These are phyloP conservation scores for Epinephelus awoara DNA, from an alignment of 2,797 vertebrate genomes.

Conservation along the genomic window DNA sequence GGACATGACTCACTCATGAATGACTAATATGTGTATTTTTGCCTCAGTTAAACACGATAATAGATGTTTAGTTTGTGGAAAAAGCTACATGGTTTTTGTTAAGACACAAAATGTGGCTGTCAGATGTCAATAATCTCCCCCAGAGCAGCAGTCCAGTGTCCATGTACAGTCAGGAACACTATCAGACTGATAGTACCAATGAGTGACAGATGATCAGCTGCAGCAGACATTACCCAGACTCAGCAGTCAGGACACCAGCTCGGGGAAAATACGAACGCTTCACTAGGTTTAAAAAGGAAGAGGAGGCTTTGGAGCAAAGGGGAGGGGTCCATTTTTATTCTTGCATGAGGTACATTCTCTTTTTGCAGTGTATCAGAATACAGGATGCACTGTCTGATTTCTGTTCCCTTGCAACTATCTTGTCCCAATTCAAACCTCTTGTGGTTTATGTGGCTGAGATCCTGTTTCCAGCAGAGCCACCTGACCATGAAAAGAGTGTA, in stretches of 20 bases:
- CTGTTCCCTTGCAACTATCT: constrained; percentile 73
- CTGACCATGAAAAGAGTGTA: constrained; percentile 83
- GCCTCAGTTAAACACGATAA: background rate
- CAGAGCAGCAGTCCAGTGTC: constrained; percentile 21
- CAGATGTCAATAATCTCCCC: constrained; percentile 38
- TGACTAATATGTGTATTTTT: background rate
- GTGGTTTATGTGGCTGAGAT: constrained; percentile 83
- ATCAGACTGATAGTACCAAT: constrained; percentile 79
- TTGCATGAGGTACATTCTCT: constrained; percentile 68
- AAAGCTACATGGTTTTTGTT: background rate
- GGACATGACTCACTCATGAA: background rate
- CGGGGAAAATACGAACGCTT: constrained; percentile 68
- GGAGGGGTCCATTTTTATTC: constrained; percentile 62
- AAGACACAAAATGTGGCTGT: constrained; percentile 24
- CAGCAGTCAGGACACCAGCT: constrained; percentile 63
- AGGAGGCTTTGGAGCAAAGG: constrained; percentile 43
- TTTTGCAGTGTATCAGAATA: constrained; percentile 76
- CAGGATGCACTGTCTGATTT: constrained; percentile 80
- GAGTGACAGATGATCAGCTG: constrained; percentile 84
- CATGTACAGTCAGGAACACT: constrained; percentile 67
- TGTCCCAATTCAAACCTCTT: constrained; percentile 82
- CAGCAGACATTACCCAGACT: constrained; percentile 82
- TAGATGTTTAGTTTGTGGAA: background rate
- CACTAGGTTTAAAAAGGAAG: constrained; percentile 74
- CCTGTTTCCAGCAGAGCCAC: constrained; percentile 82